A percentile compares a stretch with the other conserved stretches of the same genome.
Conservation (phyloP, 1,140 invertebrate genomes). For the Bilobella aurantiaca region DNA sequence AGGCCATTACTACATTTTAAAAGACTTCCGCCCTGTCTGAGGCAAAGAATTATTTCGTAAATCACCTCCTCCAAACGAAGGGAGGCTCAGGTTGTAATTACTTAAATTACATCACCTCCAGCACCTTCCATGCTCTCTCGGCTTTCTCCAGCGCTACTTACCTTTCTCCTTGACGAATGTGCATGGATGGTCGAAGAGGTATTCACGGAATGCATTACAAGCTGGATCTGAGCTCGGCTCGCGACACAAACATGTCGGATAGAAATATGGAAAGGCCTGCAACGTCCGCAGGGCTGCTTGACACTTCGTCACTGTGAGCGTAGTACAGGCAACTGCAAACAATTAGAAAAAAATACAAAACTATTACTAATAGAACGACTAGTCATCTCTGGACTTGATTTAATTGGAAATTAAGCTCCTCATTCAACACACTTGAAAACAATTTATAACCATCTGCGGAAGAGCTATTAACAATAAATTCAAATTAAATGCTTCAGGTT, state of each 20-base stretch:
- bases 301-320: slow-evolving; percentile 80
- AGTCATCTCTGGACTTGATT: too few relatives aligned
- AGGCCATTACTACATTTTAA: background rate
- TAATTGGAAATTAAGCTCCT: too few relatives aligned
- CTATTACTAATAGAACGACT: background rate
- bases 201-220: slow-evolving; percentile 81
- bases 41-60: background rate
- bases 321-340: slow-evolving; percentile 79
- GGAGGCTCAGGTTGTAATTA: background rate
- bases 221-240: slow-evolving; percentile 72
- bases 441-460: too few relatives aligned
- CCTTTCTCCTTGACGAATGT: slow-evolving; percentile 76
- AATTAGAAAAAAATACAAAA: slow-evolving; percentile 35
- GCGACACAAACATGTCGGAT: slow-evolving; percentile 77
- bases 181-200: slow-evolving; percentile 83
- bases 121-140: too few relatives aligned
- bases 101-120: too few relatives aligned
- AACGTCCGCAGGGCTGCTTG: slow-evolving; percentile 73
- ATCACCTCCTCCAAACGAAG: background rate
- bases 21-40: background rate
- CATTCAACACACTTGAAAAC: too few relatives aligned
- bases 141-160: slow-evolving; percentile 38
- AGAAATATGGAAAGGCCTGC: slow-evolving; percentile 81
- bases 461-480: too few relatives aligned
- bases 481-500: too few relatives aligned